Conservation (phyloP, 1,140 invertebrate genomes). For the Temnothorax longispinosus region DNA sequence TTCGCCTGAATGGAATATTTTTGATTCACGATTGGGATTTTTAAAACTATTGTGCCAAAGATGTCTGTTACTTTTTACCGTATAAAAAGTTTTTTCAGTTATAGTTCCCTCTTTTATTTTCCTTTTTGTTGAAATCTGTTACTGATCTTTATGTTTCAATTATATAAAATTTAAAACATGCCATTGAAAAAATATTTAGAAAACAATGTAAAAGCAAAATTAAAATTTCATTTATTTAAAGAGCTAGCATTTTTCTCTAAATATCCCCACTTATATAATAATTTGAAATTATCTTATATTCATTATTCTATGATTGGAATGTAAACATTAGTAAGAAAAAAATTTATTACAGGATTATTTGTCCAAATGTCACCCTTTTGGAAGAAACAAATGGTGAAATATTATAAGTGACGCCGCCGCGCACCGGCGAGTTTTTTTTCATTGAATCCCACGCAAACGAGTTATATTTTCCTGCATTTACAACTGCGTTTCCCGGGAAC, state of each 20-base stretch:
- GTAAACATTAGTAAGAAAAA: neutral
- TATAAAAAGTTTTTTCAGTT: slow-evolving; percentile 12
- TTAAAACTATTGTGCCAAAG: slow-evolving; percentile 32
- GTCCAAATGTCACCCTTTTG: slow-evolving; percentile 18
- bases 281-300: no score
- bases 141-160: neutral
- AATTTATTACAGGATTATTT: slow-evolving; percentile 13
- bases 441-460: slow-evolving; percentile 71
- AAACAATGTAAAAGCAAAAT: neutral
- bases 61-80: slow-evolving; percentile 50
- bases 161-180: neutral
- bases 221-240: neutral
- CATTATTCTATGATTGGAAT: neutral
- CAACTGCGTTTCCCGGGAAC: slow-evolving; percentile 55
- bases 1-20: slow-evolving; percentile 68
- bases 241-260: neutral
- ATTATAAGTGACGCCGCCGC: slow-evolving; percentile 45
- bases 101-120: neutral
- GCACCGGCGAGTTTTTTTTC: slow-evolving; percentile 47
- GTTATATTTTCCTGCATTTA: slow-evolving; percentile 67
- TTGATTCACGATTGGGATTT: slow-evolving; percentile 70
- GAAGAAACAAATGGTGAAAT: slow-evolving; percentile 31
- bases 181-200: neutral
- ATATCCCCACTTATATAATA: neutral
- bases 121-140: slow-evolving; percentile 13